These are phyloP conservation scores for Drosophila multiciliata DNA, from an alignment of 2,888 invertebrate genomes.

Conservation along the genomic window DNA sequence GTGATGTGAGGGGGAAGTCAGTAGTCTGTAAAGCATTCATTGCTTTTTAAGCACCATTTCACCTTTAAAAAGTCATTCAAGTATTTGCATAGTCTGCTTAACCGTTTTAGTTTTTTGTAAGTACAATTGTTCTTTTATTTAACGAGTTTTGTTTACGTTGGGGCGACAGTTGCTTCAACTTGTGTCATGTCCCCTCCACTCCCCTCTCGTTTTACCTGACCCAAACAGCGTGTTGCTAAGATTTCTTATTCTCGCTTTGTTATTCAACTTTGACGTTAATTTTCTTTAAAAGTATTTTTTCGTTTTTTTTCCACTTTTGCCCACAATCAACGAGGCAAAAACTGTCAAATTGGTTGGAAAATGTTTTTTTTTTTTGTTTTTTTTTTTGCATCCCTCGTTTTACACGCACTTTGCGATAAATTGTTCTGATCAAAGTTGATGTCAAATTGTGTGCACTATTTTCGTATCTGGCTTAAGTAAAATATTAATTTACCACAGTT, in stretches of 20 bases:
- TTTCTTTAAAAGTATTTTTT: constrained; percentile 59
- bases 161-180: constrained; percentile 59
- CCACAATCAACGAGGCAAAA: constrained; percentile 45
- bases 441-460: not conserved
- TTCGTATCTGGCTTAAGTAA: not conserved
- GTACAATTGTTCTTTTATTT: constrained; percentile 81
- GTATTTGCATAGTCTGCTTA: constrained; percentile 83
- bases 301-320: constrained; percentile 17
- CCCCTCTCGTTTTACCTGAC: constrained; percentile 4
- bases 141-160: constrained; percentile 79
- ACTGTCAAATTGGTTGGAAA: constrained; percentile 29
- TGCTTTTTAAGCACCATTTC: constrained; percentile 82
- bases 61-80: constrained; percentile 83
- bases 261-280: constrained; percentile 78
- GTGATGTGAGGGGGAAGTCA: not conserved
- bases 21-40: constrained; percentile 61
- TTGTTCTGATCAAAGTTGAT: constrained; percentile 13
- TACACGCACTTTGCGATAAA: constrained; percentile 51
- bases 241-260: constrained; percentile 73
- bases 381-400: constrained; percentile 31
- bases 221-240: constrained; percentile 48
- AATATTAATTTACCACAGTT: not conserved
- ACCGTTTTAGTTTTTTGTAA: constrained; percentile 78
- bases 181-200: not conserved
- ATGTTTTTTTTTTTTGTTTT: not conserved